Evolutionary conservation across 2,113 vertebrate genomes (phyloP).

Genomic region (Podarcis cretensis): DNA sequence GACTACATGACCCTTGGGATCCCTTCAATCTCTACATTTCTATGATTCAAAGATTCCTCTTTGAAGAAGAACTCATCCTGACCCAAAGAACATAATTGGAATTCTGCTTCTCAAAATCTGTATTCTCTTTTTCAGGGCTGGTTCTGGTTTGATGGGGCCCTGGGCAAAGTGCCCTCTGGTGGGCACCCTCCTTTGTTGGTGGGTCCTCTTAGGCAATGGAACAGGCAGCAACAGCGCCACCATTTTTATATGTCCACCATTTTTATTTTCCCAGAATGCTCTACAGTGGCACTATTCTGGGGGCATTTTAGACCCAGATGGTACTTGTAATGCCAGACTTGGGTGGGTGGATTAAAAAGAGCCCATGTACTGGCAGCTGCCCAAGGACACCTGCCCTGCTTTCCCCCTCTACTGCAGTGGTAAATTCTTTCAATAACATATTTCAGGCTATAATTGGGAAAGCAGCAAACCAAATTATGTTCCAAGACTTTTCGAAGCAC

Average conservation of each 20-base stretch:
- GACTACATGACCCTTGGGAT: too few relatives aligned
- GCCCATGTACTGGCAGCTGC: not conserved
- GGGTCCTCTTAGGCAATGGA: not conserved
- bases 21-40: too few relatives aligned
- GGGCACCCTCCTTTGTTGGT: not conserved
- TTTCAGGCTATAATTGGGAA: conserved; percentile 25
- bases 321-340: not conserved
- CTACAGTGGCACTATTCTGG: too few relatives aligned
- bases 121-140: not conserved
- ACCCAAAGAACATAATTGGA: not conserved
- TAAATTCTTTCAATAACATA: conserved; percentile 41
- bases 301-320: not conserved
- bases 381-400: not conserved
- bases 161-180: not conserved
- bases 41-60: too few relatives aligned
- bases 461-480: not conserved
- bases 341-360: not conserved
- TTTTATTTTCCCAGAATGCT: not conserved
- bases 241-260: not conserved
- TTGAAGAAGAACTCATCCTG: not conserved
- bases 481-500: conserved; percentile 10
- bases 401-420: not conserved
- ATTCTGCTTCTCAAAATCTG: not conserved
- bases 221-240: not conserved
- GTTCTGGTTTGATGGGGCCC: not conserved